A percentile compares a stretch with the other conserved stretches of the same genome.
These are phyloP conservation scores for Colossoma macropomum DNA, from an alignment of 2,113 vertebrate genomes.

Conservation along the genomic window DNA sequence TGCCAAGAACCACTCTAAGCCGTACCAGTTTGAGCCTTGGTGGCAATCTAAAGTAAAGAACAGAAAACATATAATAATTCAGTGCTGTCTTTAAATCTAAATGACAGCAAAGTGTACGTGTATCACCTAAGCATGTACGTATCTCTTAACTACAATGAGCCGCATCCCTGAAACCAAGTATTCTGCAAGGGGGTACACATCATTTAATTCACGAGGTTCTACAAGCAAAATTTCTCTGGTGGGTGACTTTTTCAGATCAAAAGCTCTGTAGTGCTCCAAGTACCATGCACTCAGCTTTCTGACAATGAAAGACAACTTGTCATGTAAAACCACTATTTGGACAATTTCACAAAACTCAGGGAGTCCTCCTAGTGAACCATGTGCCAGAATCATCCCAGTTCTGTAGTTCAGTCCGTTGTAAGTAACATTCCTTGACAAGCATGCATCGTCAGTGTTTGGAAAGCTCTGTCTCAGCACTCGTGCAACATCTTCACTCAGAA, in stretches of 20 bases:
- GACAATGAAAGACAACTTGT: neutral
- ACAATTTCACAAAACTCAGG: neutral
- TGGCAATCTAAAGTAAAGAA: too few relatives aligned
- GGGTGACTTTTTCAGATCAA: neutral
- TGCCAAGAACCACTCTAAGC: too few relatives aligned
- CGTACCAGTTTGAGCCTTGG: too few relatives aligned
- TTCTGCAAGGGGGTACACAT: too few relatives aligned
- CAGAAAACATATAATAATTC: too few relatives aligned
- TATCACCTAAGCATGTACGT: too few relatives aligned
- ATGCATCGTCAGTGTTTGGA: neutral
- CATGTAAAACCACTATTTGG: neutral
- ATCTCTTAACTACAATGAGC: too few relatives aligned
- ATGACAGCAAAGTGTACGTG: too few relatives aligned
- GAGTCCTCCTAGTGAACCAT: neutral
- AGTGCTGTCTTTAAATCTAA: too few relatives aligned
- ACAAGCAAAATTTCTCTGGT: too few relatives aligned
- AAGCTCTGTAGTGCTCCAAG: neutral
- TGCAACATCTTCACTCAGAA: neutral
- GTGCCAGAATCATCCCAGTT: neutral
- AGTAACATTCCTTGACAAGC: neutral
- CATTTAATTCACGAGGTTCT: too few relatives aligned
- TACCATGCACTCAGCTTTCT: neutral
- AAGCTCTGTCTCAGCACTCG: neutral
- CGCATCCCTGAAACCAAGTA: too few relatives aligned
- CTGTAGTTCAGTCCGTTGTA: neutral